phyloP scores from a whole-genome alignment of 2,113 vertebrate species.

The Phrynocephalus versicolor region DNA sequence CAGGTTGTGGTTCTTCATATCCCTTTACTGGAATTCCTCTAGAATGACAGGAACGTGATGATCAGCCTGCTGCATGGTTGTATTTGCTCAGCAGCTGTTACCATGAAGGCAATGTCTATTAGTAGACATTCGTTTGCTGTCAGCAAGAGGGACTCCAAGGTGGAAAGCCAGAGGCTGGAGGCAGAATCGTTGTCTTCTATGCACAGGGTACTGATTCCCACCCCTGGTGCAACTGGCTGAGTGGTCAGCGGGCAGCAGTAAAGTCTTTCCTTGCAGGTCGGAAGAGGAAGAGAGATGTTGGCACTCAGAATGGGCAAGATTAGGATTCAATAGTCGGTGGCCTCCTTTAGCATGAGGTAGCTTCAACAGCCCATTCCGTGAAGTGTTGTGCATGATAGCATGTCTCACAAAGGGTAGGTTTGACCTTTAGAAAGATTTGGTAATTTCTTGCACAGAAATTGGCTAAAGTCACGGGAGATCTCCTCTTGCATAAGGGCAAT shows the following conservation, averaged over 20 bases:
- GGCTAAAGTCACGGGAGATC: no score
- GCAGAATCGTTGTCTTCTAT: background rate
- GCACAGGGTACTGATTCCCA: background rate
- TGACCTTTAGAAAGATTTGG: no score
- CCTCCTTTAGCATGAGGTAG: background rate
- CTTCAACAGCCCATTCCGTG: no score
- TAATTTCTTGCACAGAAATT: no score
- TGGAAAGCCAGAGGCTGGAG: background rate
- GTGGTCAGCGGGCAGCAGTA: background rate
- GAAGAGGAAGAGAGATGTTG: background rate
- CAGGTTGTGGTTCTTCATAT: constrained; percentile 20
- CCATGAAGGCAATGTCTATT: background rate
- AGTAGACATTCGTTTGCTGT: background rate
- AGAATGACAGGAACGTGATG: background rate
- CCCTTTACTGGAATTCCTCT: background rate
- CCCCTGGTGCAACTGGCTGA: background rate
- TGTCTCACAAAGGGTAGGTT: no score
- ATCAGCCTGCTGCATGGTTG: background rate
- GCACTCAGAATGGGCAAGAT: background rate
- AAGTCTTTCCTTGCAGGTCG: background rate
- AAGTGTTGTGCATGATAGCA: background rate
- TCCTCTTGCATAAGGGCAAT: no score
- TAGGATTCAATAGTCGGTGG: background rate
- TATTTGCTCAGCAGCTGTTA: background rate
- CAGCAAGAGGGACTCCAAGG: background rate